phyloP scores from a whole-genome alignment of 37 sponge, comb jelly and placozoan species.

The Mnemiopsis leidyi region DNA sequence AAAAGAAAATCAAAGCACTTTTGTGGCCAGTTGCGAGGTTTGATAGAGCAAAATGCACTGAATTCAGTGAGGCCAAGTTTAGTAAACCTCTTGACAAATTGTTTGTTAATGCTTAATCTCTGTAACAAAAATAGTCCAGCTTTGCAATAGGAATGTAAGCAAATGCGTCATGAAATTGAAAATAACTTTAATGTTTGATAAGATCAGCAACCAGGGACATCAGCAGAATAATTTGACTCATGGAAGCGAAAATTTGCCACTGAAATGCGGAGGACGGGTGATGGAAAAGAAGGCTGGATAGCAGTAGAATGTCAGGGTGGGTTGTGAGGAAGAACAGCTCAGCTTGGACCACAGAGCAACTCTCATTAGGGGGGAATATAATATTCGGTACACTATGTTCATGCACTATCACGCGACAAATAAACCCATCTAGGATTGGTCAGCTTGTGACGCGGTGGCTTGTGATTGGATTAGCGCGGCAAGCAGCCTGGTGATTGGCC shows the following conservation, averaged over 20 bases:
- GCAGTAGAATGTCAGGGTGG: neutral
- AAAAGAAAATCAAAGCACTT: too few species aligned
- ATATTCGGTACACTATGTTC: slow-evolving; percentile 22
- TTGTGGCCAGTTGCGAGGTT: too few species aligned
- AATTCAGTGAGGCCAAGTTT: too few species aligned
- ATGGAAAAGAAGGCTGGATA: neutral
- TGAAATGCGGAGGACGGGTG: neutral
- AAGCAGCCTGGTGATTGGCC: neutral
- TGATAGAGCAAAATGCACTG: too few species aligned
- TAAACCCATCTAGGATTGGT: neutral
- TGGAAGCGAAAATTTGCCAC: neutral
- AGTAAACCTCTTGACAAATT: too few species aligned
- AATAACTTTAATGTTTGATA: too few species aligned
- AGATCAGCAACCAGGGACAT: too few species aligned
- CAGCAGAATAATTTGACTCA: neutral
- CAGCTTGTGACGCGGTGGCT: neutral
- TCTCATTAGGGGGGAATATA: neutral
- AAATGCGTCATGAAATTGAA: too few species aligned
- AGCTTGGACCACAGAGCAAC: neutral
- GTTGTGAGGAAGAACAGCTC: neutral
- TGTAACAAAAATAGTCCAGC: too few species aligned
- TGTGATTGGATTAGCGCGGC: neutral
- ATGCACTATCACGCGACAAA: neutral
- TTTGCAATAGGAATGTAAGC: too few species aligned
- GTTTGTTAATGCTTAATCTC: too few species aligned